Conservation (phyloP, 2,113 vertebrate species). For the Eretmochelys imbricata region DNA sequence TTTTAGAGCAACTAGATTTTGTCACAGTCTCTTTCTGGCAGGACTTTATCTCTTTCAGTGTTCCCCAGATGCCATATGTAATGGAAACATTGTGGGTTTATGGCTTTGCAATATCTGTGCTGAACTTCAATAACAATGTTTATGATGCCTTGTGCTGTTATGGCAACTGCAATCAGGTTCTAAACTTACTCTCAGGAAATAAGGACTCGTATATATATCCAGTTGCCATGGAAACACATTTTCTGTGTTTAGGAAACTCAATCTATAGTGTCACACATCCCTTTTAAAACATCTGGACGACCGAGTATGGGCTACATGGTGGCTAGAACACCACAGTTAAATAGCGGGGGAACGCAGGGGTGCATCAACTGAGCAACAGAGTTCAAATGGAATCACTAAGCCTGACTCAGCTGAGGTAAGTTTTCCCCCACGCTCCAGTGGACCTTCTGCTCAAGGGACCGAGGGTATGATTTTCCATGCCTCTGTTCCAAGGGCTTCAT, state of each 20-base stretch:
- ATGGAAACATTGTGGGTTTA: neutral
- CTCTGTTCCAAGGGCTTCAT: neutral
- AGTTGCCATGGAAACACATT: neutral
- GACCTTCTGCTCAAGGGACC: neutral
- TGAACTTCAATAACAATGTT: neutral
- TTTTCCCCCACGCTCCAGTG: neutral
- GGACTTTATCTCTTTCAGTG: neutral
- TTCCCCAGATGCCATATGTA: neutral
- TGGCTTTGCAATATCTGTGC: neutral
- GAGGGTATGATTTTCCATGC: neutral
- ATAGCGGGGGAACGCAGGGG: neutral
- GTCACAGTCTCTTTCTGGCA: neutral
- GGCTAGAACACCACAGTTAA: neutral
- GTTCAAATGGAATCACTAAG: neutral
- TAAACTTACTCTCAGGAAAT: neutral
- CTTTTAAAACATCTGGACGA: neutral
- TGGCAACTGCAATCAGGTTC: neutral
- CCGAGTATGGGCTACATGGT: rapidly evolving
- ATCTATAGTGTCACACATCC: rapidly evolving
- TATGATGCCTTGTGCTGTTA: slow-evolving; percentile 7
- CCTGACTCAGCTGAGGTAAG: neutral
- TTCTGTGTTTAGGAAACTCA: neutral
- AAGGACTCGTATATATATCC: neutral
- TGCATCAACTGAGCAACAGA: neutral
- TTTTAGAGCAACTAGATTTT: slow-evolving; percentile 37